Base-by-base conservation (phyloP, 2,113 vertebrate genomes). In the Xiphias gladius region DNA sequence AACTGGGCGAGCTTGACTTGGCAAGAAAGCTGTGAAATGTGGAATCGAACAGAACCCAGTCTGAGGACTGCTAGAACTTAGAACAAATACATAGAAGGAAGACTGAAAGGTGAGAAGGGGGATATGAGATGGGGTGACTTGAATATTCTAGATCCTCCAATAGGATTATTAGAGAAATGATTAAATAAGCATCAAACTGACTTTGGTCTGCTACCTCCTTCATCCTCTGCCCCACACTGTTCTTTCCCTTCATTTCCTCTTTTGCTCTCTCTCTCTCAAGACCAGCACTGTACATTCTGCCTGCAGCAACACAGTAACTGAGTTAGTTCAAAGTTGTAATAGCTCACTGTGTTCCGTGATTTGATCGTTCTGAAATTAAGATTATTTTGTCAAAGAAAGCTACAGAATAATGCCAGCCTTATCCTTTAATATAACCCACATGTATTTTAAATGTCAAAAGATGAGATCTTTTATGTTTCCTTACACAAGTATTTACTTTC, bases 101-200 rank as follows among this genome's bases (percentile, higher is more conserved):
- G 55, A 28, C 57, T 64, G 26, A 32, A 35, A 64, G 19, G 12
- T 20, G 43, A 41, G 64, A 43, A 22, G 5, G n/a, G 0, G 16
- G 41, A 62, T 13, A 20, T 24, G 66, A 58, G 24, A 30, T 22
- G 7, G 43, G n/a, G 13, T 20, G 32, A 68, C 74, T 58, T 73
- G n/a, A 76, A 13, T 70, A 43, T 73, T 81, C 61, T 66, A 9
- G 48, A 57, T 61, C 39, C 24, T 70, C 26, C 67, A 46, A 35
- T 59, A 73, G 67, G 43, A 76, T 80, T 79, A 65, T 86, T 50
- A 41, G 26, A 50, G 32, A 67, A 67, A 81, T 69, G 35, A 87
- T 79, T 85, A 85, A 89, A 85, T 81, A 73, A 84, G 37, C 10
- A 66, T 74, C 17, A 30, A 2, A 17, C 55, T 46, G 67, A 58